Percentiles rank a stretch among this genome's conserved stretches.
Conservation (phyloP, 2,888 invertebrate species). For the Synanthedon andrenaeformis region DNA sequence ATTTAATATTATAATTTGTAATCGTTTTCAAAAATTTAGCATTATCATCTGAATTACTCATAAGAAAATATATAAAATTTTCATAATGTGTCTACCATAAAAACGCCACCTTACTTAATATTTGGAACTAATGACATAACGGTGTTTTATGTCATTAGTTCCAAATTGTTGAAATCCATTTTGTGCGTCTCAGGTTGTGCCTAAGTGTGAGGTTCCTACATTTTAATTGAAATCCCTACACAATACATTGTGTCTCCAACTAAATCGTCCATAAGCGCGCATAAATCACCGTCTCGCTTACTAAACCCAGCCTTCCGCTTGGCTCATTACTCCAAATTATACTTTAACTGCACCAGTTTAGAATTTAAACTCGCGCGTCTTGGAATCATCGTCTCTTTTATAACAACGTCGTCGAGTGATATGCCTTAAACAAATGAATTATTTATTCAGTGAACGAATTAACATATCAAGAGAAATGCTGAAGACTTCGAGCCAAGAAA, state of each 20-base stretch:
- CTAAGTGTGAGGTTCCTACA: not conserved
- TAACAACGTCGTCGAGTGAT: slow-evolving; percentile 50
- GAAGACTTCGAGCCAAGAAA: not conserved
- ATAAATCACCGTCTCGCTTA: slow-evolving; percentile 5
- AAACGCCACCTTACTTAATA: too few species aligned
- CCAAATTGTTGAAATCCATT: too few species aligned
- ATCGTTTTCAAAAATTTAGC: too few species aligned
- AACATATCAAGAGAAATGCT: slow-evolving; percentile 53
- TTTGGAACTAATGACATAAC: too few species aligned
- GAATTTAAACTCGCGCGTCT: slow-evolving; percentile 5
- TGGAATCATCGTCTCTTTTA: slow-evolving; percentile 6
- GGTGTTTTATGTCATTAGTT: too few species aligned
- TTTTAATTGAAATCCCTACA: slow-evolving; percentile 13
- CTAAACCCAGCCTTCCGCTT: not conserved
- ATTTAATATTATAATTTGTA: too few species aligned
- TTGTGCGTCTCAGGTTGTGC: too few species aligned
- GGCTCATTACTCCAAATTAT: slow-evolving; percentile 12
- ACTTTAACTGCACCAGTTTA: slow-evolving; percentile 18
- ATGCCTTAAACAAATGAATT: slow-evolving; percentile 60
- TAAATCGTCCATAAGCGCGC: slow-evolving; percentile 9
- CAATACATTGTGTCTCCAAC: slow-evolving; percentile 7
- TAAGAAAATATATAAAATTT: too few species aligned
- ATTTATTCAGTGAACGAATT: slow-evolving; percentile 64
- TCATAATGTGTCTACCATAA: too few species aligned
- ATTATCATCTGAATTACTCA: too few species aligned